Percentiles rank a stretch among this genome's conserved stretches.
Conservation (phyloP, 2,113 vertebrate species). For the Pogonocichla stellata region DNA sequence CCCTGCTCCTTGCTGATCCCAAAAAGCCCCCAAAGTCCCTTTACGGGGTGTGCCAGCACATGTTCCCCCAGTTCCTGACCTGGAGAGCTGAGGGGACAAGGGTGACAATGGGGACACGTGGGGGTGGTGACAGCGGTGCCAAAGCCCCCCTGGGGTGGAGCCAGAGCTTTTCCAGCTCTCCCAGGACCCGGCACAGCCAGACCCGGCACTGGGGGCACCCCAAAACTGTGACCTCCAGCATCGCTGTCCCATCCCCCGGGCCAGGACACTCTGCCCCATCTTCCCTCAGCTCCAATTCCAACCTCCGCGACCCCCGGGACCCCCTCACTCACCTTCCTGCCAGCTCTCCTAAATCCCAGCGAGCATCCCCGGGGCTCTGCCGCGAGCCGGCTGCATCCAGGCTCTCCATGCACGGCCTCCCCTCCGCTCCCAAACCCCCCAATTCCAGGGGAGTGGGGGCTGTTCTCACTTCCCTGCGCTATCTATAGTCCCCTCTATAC, state of each 20-base stretch:
- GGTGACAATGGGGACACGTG: not conserved
- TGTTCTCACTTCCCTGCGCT: not conserved
- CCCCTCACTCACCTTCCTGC: not conserved
- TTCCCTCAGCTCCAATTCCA: not conserved
- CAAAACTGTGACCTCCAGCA: not conserved
- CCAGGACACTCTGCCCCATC: not conserved
- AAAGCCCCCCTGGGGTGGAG: not conserved
- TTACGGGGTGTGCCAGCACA: fast-evolving
- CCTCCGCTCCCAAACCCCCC: not conserved
- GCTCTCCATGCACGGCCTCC: not conserved
- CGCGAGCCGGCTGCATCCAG: not conserved
- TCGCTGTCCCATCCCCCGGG: fast-evolving
- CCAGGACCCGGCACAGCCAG: not conserved
- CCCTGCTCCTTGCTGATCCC: not conserved
- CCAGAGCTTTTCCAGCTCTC: not conserved
- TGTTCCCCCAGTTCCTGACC: fast-evolving
- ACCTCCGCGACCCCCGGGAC: not conserved
- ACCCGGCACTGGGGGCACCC: too few species aligned
- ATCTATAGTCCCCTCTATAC: constrained; percentile 38
- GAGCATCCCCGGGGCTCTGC: not conserved
- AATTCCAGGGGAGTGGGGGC: not conserved
- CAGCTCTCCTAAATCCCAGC: not conserved
- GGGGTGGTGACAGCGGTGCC: not conserved
- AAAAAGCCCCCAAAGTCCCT: fast-evolving
- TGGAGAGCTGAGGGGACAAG: too few species aligned